phyloP scores from a whole-genome alignment of 30 jellyfish, hydroid and myxozoan species.

The Turritopsis rubra region DNA sequence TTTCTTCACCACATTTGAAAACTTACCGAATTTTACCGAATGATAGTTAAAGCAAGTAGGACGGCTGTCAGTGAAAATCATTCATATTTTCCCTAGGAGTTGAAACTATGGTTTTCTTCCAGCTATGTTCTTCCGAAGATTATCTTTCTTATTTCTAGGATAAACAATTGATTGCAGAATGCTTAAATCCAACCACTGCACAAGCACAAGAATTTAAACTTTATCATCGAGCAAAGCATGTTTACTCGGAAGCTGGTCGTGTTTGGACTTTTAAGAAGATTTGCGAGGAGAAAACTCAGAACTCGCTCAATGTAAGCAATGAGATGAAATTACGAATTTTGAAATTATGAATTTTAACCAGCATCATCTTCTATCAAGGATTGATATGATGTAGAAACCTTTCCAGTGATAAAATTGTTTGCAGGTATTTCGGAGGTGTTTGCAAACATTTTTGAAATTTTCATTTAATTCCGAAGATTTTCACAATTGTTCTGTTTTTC shows the following conservation, averaged over 20 bases:
- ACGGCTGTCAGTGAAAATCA: no score
- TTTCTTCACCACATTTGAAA: no score
- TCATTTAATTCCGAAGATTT: not conserved
- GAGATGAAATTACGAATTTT: not conserved
- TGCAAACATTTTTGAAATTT: no score
- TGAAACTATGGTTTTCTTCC: no score
- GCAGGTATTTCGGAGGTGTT: no score
- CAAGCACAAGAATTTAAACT: slow-evolving; percentile 57
- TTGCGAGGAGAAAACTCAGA: slow-evolving; percentile 45
- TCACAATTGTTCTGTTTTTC: not conserved
- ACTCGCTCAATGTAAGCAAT: slow-evolving; percentile 56
- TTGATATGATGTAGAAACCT: no score
- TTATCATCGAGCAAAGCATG: slow-evolving; percentile 78
- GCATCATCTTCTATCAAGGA: not conserved
- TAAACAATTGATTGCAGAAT: slow-evolving; percentile 54
- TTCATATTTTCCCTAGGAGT: no score
- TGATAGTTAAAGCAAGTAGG: no score
- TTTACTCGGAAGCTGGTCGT: slow-evolving; percentile 80
- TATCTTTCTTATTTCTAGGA: slow-evolving; percentile 42
- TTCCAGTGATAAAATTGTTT: no score
- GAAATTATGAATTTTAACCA: not conserved
- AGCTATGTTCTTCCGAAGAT: no score
- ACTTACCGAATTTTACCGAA: no score
- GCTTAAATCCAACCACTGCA: slow-evolving; percentile 79
- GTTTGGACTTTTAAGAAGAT: slow-evolving; percentile 60